A percentile compares a stretch with the other conserved stretches of the same genome.
These are phyloP conservation scores for Edolisoma coerulescens DNA, from an alignment of 2,113 vertebrate genomes.

Conservation along the genomic window DNA sequence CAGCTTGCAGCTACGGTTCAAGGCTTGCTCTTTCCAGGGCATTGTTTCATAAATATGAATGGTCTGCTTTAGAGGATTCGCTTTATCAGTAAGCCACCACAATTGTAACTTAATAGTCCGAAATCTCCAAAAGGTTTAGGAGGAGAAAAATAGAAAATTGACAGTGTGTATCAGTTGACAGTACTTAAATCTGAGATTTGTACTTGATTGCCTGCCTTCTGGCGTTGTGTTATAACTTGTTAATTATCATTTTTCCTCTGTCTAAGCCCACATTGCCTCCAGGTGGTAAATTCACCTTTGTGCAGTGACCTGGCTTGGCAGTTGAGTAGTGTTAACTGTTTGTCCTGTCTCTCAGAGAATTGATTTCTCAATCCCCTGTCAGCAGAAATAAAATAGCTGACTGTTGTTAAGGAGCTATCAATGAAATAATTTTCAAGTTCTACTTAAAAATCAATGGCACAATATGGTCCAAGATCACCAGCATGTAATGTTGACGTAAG, in stretches of 20 bases:
- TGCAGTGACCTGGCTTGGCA: conserved; percentile 30
- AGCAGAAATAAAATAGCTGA: conserved; percentile 28
- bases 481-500: background rate
- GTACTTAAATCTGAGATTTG: background rate
- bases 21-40: background rate
- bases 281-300: background rate
- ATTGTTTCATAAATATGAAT: background rate
- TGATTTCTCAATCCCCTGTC: conserved; percentile 15
- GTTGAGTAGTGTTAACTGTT: conserved; percentile 24
- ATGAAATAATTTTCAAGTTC: conserved; percentile 30
- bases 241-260: background rate
- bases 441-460: conserved; percentile 29
- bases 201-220: background rate
- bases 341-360: background rate
- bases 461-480: background rate
- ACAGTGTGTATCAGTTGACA: background rate
- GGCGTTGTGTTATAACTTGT: background rate
- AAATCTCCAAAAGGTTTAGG: background rate
- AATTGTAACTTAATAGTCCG: background rate
- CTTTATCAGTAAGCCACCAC: background rate
- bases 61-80: background rate
- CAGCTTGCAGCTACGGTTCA: background rate
- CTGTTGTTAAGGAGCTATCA: conserved; percentile 10
- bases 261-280: background rate
- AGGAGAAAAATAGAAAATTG: background rate